phyloP scores from a whole-genome alignment of 2,113 vertebrate species.

The Lasiurus cinereus region DNA sequence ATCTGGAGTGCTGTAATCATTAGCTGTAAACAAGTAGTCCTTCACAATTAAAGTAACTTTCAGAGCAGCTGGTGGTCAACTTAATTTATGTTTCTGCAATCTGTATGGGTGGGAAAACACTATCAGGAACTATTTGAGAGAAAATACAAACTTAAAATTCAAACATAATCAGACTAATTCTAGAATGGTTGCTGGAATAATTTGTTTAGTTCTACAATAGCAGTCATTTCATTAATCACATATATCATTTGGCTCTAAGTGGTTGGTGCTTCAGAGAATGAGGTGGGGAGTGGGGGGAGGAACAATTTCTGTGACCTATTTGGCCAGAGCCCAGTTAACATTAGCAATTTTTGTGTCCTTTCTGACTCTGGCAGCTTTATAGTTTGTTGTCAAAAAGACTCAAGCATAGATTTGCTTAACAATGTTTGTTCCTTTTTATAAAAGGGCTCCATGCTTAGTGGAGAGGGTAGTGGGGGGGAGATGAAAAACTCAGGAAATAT shows the following conservation, averaged over 20 bases:
- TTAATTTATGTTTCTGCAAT: background rate
- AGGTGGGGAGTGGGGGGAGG: background rate
- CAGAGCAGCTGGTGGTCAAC: background rate
- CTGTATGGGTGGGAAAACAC: background rate
- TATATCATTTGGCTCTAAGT: background rate
- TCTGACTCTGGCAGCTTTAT: constrained; percentile 34
- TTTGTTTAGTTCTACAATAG: background rate
- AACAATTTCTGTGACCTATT: constrained; percentile 22
- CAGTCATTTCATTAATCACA: background rate
- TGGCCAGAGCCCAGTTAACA: constrained; percentile 54
- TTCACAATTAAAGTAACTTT: constrained; percentile 34
- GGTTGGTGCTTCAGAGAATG: background rate
- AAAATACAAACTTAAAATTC: constrained; percentile 34
- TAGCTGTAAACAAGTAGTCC: background rate
- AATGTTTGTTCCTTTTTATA: constrained; percentile 16
- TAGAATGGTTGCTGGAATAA: background rate
- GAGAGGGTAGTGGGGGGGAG: no score
- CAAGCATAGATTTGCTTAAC: constrained; percentile 18
- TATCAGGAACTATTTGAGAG: background rate
- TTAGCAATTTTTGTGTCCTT: constrained; percentile 47
- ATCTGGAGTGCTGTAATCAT: background rate
- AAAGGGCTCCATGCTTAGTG: background rate
- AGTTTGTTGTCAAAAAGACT: constrained; percentile 32
- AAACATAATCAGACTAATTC: background rate
- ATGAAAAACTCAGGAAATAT: constrained; percentile 14